Percentiles rank a stretch among this genome's conserved stretches.
These are phyloP conservation scores for Syngnathus acus DNA, from an alignment of 2,797 vertebrate species.

Conservation along the genomic window DNA sequence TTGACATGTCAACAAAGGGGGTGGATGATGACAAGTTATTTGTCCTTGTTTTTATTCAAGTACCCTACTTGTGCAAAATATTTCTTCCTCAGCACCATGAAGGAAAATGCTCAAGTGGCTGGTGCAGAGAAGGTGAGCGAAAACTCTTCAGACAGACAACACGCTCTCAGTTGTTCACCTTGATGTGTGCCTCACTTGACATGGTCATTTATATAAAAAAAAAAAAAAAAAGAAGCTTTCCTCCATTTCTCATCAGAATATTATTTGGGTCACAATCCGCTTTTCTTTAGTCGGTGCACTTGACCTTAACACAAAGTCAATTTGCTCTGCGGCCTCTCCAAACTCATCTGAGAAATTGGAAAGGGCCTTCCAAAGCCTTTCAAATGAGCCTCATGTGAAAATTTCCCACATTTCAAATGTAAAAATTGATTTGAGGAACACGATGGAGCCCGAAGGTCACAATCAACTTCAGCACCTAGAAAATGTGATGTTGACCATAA, in stretches of 20 bases:
- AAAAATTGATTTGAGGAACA: background rate
- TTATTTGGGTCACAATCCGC: background rate
- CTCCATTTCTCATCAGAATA: constrained; percentile 1
- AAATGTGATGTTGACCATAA: background rate
- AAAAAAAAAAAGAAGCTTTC: no score
- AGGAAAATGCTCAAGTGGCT: background rate
- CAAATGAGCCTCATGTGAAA: background rate
- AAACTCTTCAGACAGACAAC: background rate
- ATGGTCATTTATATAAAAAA: background rate
- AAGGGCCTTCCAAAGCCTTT: background rate
- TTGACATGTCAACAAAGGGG: no score
- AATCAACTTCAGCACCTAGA: background rate
- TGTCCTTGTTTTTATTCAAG: no score
- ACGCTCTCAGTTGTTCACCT: background rate
- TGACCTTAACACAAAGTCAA: background rate
- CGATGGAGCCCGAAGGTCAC: background rate
- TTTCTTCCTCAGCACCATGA: background rate
- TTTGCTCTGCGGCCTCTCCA: background rate
- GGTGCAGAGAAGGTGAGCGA: background rate
- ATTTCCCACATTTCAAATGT: background rate
- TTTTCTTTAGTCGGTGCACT: background rate
- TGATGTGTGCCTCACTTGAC: background rate
- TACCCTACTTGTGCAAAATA: background rate
- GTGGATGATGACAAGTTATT: no score
- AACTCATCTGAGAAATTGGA: background rate